Evolutionary conservation across 2,113 vertebrate genomes (phyloP).

Genomic region (Xerus inauris): DNA sequence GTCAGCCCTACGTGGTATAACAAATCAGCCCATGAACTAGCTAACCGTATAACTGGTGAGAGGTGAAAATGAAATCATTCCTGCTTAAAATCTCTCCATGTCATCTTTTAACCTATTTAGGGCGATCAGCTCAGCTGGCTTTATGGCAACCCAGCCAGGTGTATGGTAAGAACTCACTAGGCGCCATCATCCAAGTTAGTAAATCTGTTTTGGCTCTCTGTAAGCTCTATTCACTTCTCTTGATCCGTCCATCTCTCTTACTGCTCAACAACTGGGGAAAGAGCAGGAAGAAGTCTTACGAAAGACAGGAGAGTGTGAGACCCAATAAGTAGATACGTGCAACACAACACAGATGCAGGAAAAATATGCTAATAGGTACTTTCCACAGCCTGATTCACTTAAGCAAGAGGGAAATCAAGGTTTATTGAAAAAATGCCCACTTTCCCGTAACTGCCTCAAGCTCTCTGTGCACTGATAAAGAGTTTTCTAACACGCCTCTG

Average conservation of each 20-base stretch:
- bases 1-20: constrained; percentile 69
- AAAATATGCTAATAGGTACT: constrained; percentile 37
- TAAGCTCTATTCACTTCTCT: constrained; percentile 22
- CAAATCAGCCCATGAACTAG: constrained; percentile 82
- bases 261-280: constrained; percentile 76
- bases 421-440: background rate
- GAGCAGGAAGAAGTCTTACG: constrained; percentile 66
- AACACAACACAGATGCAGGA: background rate
- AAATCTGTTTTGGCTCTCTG: constrained; percentile 81
- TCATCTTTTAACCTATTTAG: constrained; percentile 84
- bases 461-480: background rate
- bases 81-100: constrained; percentile 83
- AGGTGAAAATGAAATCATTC: constrained; percentile 81
- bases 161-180: constrained; percentile 74
- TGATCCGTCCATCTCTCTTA: constrained; percentile 58
- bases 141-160: constrained; percentile 83
- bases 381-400: constrained; percentile 64
- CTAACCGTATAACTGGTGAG: constrained; percentile 79
- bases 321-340: background rate
- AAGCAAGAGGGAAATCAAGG: constrained; percentile 70
- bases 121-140: constrained; percentile 81
- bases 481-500: constrained; percentile 31
- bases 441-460: constrained; percentile 56
- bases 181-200: constrained; percentile 80
- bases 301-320: constrained; percentile 25